These are phyloP conservation scores for Phyllotreta cruciferae DNA, from an alignment of 2,888 invertebrate genomes.

Conservation along the genomic window DNA sequence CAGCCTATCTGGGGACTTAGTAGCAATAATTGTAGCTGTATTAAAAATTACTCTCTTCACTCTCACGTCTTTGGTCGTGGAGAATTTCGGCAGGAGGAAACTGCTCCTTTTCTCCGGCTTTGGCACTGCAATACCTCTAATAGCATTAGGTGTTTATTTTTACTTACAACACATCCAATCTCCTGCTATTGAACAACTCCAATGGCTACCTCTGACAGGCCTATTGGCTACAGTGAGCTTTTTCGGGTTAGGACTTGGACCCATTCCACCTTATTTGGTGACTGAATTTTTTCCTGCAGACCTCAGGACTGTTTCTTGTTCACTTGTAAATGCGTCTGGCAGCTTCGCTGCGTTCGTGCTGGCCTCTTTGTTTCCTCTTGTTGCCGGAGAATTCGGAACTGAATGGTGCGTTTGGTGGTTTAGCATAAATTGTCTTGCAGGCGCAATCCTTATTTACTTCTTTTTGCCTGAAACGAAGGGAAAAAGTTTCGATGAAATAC, in stretches of 20 bases:
- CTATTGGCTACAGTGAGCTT: conserved; percentile 73
- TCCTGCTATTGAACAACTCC: conserved; percentile 54
- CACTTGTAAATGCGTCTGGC: conserved; percentile 28
- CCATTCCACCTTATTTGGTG: conserved; percentile 80
- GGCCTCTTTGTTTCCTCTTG: conserved; percentile 25
- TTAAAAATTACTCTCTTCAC: conserved; percentile 76
- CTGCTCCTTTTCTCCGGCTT: conserved; percentile 73
- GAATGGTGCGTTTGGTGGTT: conserved; percentile 32
- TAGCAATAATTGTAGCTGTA: conserved; percentile 77
- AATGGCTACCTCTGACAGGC: conserved; percentile 74
- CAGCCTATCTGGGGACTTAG: conserved; percentile 62
- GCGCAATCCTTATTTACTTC: conserved; percentile 1
- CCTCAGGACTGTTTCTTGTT: conserved; percentile 70
- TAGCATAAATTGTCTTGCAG: conserved; percentile 4
- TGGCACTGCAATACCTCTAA: conserved; percentile 70
- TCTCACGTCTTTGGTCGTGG: conserved; percentile 76
- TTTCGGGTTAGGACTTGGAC: conserved; percentile 75
- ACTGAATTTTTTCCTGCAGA: conserved; percentile 81
- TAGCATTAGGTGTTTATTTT: conserved; percentile 66
- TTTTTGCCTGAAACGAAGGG: conserved; percentile 31
- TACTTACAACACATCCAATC: conserved; percentile 60
- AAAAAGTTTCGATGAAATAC: conserved; percentile 35
- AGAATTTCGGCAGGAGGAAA: conserved; percentile 73
- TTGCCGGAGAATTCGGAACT: conserved; percentile 17
- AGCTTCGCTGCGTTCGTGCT: conserved; percentile 16